Evolutionary conservation across 2,888 invertebrate species (phyloP).

Genomic region (Noctua comes): DNA sequence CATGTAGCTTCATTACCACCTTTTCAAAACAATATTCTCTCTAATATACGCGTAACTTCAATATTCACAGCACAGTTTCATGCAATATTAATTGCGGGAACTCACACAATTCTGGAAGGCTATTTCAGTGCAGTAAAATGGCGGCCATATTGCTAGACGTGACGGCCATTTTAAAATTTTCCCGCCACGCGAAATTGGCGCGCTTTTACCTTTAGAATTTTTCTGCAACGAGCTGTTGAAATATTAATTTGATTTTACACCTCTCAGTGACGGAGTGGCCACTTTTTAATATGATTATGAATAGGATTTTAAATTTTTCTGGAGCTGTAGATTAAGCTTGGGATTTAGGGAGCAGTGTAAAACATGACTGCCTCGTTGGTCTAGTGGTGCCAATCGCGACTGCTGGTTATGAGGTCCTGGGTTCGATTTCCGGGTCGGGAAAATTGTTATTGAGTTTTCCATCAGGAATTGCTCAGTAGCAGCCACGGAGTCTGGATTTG

Average conservation of each 20-base stretch:
- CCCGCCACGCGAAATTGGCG: constrained; percentile 45
- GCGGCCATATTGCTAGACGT: too few relatives aligned
- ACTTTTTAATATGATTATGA: constrained; percentile 26
- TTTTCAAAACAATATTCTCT: background rate
- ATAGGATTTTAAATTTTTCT: constrained; percentile 10
- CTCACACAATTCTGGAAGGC: too few relatives aligned
- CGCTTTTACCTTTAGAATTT: constrained; percentile 55
- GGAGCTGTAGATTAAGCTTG: background rate
- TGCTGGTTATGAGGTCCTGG: too few relatives aligned
- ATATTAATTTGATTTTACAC: constrained; percentile 54
- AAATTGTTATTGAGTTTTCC: too few relatives aligned
- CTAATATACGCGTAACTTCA: background rate
- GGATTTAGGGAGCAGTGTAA: background rate
- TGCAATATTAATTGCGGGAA: too few relatives aligned
- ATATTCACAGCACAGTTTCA: too few relatives aligned
- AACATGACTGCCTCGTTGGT: background rate
- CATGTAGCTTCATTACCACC: background rate
- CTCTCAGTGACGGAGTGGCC: constrained; percentile 18
- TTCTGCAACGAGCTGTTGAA: constrained; percentile 52
- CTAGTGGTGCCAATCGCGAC: too few relatives aligned
- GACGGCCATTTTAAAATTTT: constrained; percentile 53
- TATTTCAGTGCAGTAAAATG: too few relatives aligned
- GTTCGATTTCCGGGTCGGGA: too few relatives aligned
- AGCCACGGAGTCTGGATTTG: too few relatives aligned
- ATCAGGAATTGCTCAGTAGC: too few relatives aligned